Base-by-base conservation (phyloP, 1,140 invertebrate species). In the Bombus cullumanus region DNA sequence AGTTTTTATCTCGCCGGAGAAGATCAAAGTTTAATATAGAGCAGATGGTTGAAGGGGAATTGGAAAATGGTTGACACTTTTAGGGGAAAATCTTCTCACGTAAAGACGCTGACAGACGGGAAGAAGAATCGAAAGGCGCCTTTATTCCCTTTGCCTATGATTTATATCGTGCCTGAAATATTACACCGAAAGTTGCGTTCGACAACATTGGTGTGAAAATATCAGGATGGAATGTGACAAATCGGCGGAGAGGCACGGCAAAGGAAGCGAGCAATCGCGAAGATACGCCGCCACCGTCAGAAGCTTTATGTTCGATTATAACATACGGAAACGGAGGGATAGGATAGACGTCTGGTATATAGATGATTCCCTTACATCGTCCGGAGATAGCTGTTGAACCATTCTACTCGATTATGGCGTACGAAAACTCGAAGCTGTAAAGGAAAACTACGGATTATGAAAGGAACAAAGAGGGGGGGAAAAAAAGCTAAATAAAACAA, bases 181-280 rank as follows among this genome's bases (percentile, higher is more conserved):
- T 73, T 73, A 73, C 71, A 31, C 6, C 28, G 71, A 73, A 73
- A 73, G 71, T 73, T 73, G 28, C 28, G 71, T 73, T 73, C 41
- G 71, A 43, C 71, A 73, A 73, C 71, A 2, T 10, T 31, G 10
- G 71, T 3, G 37, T 18, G 41, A 43, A 10, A 43, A 43, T 18
- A 31, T 2, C n/a, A 31, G 13, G 2, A n/a, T 25, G 22, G 22
- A 25, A 13, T 15, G 25, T 15, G 25, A 28, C 28, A 41, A 28
- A 72, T 43, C 39, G 13, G 13, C n/a, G 72, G 31, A 47, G 72
- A 74, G 34, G 12, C 18, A 22, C n/a, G 72, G 18, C 1, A 43
- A 47, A 74, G 73, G 31, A 53, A 53, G 31, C 43, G 31, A 74
- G 43, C 73, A 53, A 53, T 74, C 43, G 18, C 18, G n/a, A 34